Percentiles rank a stretch among this genome's conserved stretches.
These are phyloP conservation scores for Brachyhypopomus occidentalis DNA, from an alignment of 2,113 vertebrate species.

Conservation along the genomic window DNA sequence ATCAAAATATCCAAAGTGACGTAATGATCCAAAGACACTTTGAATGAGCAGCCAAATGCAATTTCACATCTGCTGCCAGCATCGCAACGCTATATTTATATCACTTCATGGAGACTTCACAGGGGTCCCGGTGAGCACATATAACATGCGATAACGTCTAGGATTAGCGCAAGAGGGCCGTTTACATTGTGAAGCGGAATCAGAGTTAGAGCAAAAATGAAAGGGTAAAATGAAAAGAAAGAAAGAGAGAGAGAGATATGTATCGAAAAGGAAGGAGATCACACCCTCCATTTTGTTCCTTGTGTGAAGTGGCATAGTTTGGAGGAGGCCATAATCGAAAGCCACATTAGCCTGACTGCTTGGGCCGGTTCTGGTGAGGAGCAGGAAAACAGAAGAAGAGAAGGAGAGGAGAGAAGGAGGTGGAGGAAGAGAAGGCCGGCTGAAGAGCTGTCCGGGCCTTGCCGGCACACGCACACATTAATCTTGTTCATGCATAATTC, in stretches of 20 bases:
- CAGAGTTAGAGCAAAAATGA: conserved; percentile 15
- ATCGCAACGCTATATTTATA: not conserved
- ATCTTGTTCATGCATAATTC: conserved; percentile 58
- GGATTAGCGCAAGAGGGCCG: no score
- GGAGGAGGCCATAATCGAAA: conserved; percentile 64
- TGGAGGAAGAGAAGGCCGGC: conserved; percentile 24
- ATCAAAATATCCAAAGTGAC: not conserved
- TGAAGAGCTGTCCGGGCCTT: conserved; percentile 35
- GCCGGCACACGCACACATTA: conserved; percentile 55
- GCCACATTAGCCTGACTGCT: conserved; percentile 60
- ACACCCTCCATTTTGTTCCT: conserved; percentile 49
- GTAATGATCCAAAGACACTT: not conserved
- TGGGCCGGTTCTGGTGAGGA: conserved; percentile 45
- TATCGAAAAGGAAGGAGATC: conserved; percentile 66
- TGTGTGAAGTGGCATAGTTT: conserved; percentile 55
- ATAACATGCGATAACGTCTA: not conserved
- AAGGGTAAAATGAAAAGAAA: not conserved
- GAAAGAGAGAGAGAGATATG: not conserved
- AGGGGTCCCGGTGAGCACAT: not conserved
- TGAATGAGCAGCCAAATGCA: not conserved
- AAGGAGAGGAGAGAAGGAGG: conserved; percentile 35
- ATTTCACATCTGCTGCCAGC: not conserved
- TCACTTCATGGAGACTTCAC: not conserved
- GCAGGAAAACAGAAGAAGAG: conserved; percentile 50
- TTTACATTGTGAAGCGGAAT: not conserved